Evolutionary conservation across 2,888 invertebrate species (phyloP), one percentile per base, ranked within the genome.

Genomic region (Hemaris fuciformis): DNA sequence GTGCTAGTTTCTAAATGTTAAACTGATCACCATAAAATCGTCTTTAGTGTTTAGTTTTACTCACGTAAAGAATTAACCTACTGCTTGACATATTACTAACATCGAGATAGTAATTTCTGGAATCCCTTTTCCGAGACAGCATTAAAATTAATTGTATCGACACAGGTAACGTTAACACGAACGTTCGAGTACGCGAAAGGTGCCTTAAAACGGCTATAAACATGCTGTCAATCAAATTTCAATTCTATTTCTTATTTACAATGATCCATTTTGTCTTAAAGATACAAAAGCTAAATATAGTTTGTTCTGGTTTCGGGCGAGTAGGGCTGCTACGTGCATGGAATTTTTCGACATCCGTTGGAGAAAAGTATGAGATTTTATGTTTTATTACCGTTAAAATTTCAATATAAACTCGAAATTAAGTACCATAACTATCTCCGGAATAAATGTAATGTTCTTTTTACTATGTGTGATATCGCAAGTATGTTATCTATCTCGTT

Each of bases 81-180:
- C 41, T 41, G 22, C 20, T 31, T 34, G 34, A 34, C 38, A 60
- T n/a, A 22, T 46, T 15, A 25, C 34, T 8, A 59, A 5, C 43
- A 31, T 59, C 25, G 23, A 34, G 34, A 23, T 34, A 23, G 20
- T 41, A 38, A 48, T 60, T 60, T 53, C 53, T 41, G 20, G n/a
- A 53, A 53, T 60, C 48, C 53, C 60, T 60, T 53, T 53, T 25
- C 41, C 20, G 27, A 41, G 60, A 59, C 53, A 56, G 38, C 48
- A 56, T 62, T 62, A 62, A 59, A 62, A 60, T 62, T 62, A 62
- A 62, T 59, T 62, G 62, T 62, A 57, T 60, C 46, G 56, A 60
- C 59, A 25, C 3, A 46, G 41, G 38, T 45, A 60, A 34, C 43
- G 60, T 57, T 62, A 59, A 62, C 62, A 60, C 57, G 57, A 34